Evolutionary conservation across 2,888 invertebrate genomes (phyloP).

Genomic region (Drosophila borborema): DNA sequence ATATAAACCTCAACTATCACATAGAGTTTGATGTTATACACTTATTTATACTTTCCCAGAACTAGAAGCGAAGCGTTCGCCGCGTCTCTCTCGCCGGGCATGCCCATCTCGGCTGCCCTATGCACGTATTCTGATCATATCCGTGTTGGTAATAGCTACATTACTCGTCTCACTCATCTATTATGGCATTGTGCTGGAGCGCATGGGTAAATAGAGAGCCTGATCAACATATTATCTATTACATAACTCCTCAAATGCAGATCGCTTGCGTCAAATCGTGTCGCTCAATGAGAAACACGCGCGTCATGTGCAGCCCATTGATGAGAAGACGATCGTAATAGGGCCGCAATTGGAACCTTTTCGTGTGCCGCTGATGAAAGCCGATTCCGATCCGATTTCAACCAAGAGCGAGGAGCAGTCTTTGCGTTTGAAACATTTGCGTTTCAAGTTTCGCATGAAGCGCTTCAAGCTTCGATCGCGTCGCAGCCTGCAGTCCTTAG

Average conservation of each 20-base stretch:
- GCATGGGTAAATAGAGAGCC: conserved; percentile 62
- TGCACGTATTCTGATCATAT: conserved; percentile 65
- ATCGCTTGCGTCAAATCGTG: conserved; percentile 67
- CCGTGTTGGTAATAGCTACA: conserved; percentile 61
- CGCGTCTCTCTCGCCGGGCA: conserved; percentile 58
- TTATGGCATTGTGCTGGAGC: conserved; percentile 75
- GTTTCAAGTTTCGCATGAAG: conserved; percentile 52
- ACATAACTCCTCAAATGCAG: conserved; percentile 31
- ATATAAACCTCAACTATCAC: not conserved
- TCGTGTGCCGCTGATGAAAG: conserved; percentile 23
- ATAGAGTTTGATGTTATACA: not conserved
- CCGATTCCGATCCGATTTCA: conserved; percentile 8
- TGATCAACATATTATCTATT: not conserved
- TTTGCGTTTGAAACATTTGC: conserved; percentile 56
- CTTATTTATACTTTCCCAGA: conserved; percentile 47
- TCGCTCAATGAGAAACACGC: conserved; percentile 57
- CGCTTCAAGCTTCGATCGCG: conserved; percentile 34
- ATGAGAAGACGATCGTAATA: conserved; percentile 42
- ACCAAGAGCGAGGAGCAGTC: conserved; percentile 41
- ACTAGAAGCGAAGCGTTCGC: conserved; percentile 56
- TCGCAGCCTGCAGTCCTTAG: conserved; percentile 39
- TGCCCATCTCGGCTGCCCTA: conserved; percentile 39
- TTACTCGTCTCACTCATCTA: conserved; percentile 76
- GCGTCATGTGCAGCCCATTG: conserved; percentile 40
- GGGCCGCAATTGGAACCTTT: conserved; percentile 50